phyloP scores from a whole-genome alignment of 1,140 invertebrate genomes.

The Papilio glaucus region DNA sequence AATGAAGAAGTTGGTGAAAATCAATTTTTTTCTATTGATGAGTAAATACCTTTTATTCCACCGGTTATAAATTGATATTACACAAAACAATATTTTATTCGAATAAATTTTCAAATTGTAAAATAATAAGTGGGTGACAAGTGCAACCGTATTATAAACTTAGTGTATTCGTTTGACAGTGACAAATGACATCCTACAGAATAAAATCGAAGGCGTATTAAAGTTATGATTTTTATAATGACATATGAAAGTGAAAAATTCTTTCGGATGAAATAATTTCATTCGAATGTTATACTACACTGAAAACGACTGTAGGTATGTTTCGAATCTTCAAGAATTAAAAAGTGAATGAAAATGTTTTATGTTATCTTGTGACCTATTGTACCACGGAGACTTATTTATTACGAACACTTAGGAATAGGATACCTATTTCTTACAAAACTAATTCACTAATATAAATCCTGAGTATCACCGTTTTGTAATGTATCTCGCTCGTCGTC shows the following conservation, averaged over 20 bases:
- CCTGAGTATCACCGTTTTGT: no score
- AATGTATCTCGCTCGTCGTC: no score
- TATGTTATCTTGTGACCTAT: background rate
- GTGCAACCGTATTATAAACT: background rate
- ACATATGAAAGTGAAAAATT: no score
- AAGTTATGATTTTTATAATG: no score
- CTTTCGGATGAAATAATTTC: no score
- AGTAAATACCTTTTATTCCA: background rate
- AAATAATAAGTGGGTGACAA: background rate
- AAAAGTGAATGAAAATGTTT: no score
- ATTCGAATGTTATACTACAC: no score
- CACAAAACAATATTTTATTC: background rate
- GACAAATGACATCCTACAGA: background rate
- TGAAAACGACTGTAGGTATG: no score
- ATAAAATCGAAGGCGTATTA: background rate
- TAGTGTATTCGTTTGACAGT: constrained; percentile 13
- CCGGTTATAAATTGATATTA: background rate
- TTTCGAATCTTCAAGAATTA: no score
- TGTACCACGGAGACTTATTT: no score
- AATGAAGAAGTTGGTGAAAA: background rate
- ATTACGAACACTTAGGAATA: constrained; percentile 3
- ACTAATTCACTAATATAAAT: no score
- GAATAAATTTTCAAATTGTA: background rate
- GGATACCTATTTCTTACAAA: background rate
- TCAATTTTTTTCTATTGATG: background rate